Base-by-base conservation (phyloP, 2,797 vertebrate species). In the Zalophus californianus region DNA sequence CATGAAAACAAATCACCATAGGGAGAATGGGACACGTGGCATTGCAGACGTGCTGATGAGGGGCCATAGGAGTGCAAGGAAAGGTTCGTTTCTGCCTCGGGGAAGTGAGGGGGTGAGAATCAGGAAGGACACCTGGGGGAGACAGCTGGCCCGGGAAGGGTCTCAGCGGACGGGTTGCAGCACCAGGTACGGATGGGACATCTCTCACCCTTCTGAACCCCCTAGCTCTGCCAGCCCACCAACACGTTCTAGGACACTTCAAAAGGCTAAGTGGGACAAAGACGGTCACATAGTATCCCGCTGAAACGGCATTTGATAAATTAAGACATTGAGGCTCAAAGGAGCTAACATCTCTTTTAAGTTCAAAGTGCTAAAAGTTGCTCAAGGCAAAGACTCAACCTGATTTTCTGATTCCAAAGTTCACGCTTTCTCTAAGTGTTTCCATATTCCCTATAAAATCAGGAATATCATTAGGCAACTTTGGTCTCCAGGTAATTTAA, bases 311-410 rank as follows among this genome's bases (percentile, higher is more conserved):
- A 12, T 10, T 15, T 48, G 82, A 41, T 64, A 14, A 58, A 58
- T 89, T 27, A 52, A 73, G 66, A 91, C 84, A 41, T 48, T 8
- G 27, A 94, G 44, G 29, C 48, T 92, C 56, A 16, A 23, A 44
- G 32, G 54, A 32, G 73, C 15, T 62, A 41, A 27, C 13, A 3
- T 25, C 52, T 35, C 20, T 16, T 52, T 54, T 41, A 77, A 68
- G 54, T 56, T 64, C 54, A 82, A 68, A 29, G 18, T 27, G 66
- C 84, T 41, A 35, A 29, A 21, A 32, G 44, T 48, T 52, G 60
- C 90, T 12, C 72, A 41, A 54, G 56, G 41, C 77, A 32, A 29
- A 16, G 38, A 38, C 14, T 83, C 75, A 29, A 2, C 44, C 66
- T n/a, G 20, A 86, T 66, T 41, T 77, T 48, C 87, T 10, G 41